Conservation (phyloP, 2,113 vertebrate genomes). For the Phylloscopus whistleri region DNA sequence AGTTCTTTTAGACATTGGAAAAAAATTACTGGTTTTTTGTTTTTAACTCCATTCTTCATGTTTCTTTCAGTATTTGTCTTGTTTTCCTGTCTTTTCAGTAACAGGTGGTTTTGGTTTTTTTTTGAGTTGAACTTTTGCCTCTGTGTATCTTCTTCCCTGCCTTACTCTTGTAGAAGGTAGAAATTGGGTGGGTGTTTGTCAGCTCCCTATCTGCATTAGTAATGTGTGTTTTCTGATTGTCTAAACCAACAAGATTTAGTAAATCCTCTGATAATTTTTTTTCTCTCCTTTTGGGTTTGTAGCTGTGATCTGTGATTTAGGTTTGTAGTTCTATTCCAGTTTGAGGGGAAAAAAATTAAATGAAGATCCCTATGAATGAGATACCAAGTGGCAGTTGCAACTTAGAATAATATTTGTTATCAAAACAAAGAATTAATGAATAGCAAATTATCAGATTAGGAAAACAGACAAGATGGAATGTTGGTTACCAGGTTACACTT, state of each 20-base stretch:
- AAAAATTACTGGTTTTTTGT: neutral
- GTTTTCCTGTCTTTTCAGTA: neutral
- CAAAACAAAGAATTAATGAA: neutral
- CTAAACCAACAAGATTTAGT: neutral
- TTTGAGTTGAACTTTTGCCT: neutral
- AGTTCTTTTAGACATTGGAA: neutral
- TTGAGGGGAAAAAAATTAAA: neutral
- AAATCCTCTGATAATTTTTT: neutral
- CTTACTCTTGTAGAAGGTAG: neutral
- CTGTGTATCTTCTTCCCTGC: neutral
- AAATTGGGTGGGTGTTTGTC: neutral
- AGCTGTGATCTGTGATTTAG: neutral
- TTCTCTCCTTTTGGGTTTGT: neutral
- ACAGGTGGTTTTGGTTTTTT: rapidly evolving
- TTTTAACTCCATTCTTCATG: neutral
- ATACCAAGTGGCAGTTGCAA: neutral
- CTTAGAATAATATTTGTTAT: neutral
- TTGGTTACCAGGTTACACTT: neutral
- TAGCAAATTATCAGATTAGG: neutral
- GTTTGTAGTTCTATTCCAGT: neutral
- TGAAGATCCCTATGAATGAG: neutral
- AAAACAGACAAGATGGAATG: neutral
- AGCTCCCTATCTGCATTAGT: neutral
- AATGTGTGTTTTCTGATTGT: neutral
- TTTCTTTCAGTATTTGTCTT: neutral